Percentiles rank a stretch among this genome's conserved stretches.
These are phyloP conservation scores for Caenorhabditis tropicalis DNA, from an alignment of 1,140 invertebrate species.

Conservation along the genomic window DNA sequence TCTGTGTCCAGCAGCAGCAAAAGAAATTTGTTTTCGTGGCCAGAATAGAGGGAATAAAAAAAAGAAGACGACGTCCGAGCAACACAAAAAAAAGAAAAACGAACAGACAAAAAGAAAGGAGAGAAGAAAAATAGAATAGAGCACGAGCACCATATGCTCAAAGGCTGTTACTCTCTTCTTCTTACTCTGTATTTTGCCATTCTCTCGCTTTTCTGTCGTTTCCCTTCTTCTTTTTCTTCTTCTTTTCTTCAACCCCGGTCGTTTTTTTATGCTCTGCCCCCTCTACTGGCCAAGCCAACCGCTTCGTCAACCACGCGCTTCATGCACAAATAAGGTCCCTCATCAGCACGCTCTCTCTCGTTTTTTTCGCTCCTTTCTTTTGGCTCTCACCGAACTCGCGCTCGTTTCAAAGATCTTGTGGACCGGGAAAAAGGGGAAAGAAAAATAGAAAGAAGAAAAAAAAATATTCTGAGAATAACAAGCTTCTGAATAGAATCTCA, in stretches of 20 bases:
- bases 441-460: background rate
- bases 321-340: slow-evolving; percentile 41
- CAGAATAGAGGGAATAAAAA: background rate
- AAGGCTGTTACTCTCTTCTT: background rate
- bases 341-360: slow-evolving; percentile 1
- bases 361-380: background rate
- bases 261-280: slow-evolving; percentile 1
- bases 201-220: background rate
- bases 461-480: slow-evolving; percentile 4
- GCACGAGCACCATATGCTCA: slow-evolving; percentile 23
- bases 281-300: background rate
- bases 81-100: slow-evolving; percentile 18
- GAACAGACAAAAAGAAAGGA: slow-evolving; percentile 30
- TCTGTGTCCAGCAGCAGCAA: background rate
- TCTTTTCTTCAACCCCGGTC: background rate
- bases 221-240: background rate
- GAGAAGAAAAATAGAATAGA: background rate
- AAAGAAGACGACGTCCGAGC: background rate
- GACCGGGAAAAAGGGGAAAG: slow-evolving; percentile 29
- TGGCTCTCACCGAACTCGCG: slow-evolving; percentile 29
- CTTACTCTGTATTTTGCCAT: background rate
- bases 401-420: slow-evolving; percentile 33
- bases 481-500: slow-evolving; percentile 35
- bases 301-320: slow-evolving; percentile 35
- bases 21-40: slow-evolving; percentile 7